Evolutionary conservation across 2,797 vertebrate species (phyloP).

Genomic region (Protonibea diacanthus): DNA sequence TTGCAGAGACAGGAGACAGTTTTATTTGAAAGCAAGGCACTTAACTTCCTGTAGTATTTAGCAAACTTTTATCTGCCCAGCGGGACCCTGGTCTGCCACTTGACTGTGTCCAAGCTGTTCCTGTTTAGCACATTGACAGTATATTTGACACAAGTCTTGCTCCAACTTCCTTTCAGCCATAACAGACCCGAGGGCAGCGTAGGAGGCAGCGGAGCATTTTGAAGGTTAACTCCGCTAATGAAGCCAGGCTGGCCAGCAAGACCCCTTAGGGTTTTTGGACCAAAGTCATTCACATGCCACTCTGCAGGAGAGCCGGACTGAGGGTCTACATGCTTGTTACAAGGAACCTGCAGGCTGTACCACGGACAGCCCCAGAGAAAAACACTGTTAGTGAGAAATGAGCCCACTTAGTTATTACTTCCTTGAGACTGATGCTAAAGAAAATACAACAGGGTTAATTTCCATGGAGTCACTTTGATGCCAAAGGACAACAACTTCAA

Average conservation of each 20-base stretch:
- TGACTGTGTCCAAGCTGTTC: slow-evolving; percentile 73
- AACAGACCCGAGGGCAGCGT: slow-evolving; percentile 79
- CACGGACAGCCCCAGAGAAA: slow-evolving; percentile 50
- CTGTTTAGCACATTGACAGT: slow-evolving; percentile 72
- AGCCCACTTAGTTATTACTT: slow-evolving; percentile 39
- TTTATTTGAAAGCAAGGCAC: slow-evolving; percentile 51
- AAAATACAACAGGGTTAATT: slow-evolving; percentile 20
- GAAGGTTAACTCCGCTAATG: slow-evolving; percentile 80
- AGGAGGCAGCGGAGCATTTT: slow-evolving; percentile 57
- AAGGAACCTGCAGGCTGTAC: slow-evolving; percentile 53
- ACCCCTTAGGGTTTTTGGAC: slow-evolving; percentile 56
- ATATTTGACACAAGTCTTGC: slow-evolving; percentile 78
- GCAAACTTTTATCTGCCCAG: slow-evolving; percentile 57
- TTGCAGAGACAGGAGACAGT: slow-evolving; percentile 15
- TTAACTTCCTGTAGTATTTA: slow-evolving; percentile 58
- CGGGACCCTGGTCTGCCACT: slow-evolving; percentile 58
- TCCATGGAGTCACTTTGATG: slow-evolving; percentile 16
- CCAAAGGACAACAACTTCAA: slow-evolving; percentile 10
- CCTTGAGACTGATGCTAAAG: slow-evolving; percentile 21
- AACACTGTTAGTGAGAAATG: slow-evolving; percentile 60
- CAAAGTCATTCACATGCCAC: slow-evolving; percentile 60
- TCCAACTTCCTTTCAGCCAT: slow-evolving; percentile 79
- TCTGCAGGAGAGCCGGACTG: slow-evolving; percentile 68
- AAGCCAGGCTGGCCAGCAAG: slow-evolving; percentile 73
- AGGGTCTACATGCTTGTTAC: slow-evolving; percentile 70